Base-by-base conservation (phyloP, 2,113 vertebrate species). In the Procavia capensis region DNA sequence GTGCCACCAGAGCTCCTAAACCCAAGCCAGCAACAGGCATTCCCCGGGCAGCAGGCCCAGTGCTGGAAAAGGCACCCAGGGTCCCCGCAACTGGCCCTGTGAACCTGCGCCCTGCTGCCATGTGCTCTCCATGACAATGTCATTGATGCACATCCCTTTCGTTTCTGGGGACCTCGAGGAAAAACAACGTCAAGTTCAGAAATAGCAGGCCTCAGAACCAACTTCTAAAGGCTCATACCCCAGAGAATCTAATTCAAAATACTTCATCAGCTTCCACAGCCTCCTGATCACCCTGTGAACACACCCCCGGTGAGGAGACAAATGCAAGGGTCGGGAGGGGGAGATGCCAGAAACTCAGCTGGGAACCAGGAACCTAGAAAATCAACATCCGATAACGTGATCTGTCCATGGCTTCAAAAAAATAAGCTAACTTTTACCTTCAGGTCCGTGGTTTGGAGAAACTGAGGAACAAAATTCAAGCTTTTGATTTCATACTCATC, bases 401-500 rank as follows among this genome's bases (percentile, higher is more conserved):
- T 27, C 4, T 68, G 9, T 39, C 61, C 75, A 45, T 74, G 16
- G 89, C 64, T 82, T 93, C 57, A 70, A 13, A 50, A 76, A 84
- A 85, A 70, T 47, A 68, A 43, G 24, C 45, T 45, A 50, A 68
- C 59, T 22, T 82, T 93, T 87, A 41, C 57, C 93, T 86, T 72
- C 43, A 45, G 64, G 34, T 36, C 45, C 27, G 45, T 6, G 27
- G 47, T 70, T 75, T 22, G 54, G 29, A 95, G 72, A 95, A 95
- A 86, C 68, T 36, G 13, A 94, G 72, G 45, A n/a, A 47, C 22
- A 45, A 91, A 85, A 88, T 57, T 83, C n/a, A 94, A 85, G 64
- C 54, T 64, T 75, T 64, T 50, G 36, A 61, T 66, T 78, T 41
- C 24, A 39, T 6, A 19, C 41, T 66, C 22, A 7, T 80, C 90